phyloP scores from a whole-genome alignment of 2,888 invertebrate species.

The Microplitis manilae region DNA sequence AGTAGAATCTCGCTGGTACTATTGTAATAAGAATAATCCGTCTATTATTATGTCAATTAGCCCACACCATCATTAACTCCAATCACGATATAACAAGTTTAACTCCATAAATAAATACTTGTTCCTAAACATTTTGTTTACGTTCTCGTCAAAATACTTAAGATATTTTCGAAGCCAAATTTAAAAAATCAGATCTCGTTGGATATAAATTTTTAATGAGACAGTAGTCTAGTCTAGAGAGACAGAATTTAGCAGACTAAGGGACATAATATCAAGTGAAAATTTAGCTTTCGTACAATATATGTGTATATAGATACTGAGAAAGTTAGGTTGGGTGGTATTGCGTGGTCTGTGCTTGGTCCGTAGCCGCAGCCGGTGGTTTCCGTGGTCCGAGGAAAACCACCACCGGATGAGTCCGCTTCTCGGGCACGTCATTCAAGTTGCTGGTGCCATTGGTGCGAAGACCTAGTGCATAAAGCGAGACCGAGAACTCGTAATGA shows the following conservation, averaged over 20 bases:
- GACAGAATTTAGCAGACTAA: no score
- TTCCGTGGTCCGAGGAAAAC: constrained; percentile 67
- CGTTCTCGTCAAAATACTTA: no score
- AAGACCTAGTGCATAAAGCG: neutral
- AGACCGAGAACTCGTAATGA: constrained; percentile 9
- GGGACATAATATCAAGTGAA: no score
- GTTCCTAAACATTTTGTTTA: neutral
- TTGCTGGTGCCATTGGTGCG: constrained; percentile 1
- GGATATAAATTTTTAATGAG: no score
- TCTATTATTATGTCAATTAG: constrained; percentile 5
- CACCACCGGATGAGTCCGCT: constrained; percentile 48
- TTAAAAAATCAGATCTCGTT: no score
- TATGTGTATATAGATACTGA: neutral
- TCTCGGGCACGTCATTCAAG: constrained; percentile 7
- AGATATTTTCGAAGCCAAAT: neutral
- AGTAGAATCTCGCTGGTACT: neutral
- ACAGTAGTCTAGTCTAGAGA: no score
- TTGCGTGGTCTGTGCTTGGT: constrained; percentile 62
- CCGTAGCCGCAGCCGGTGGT: constrained; percentile 67
- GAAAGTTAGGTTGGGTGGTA: constrained; percentile 44
- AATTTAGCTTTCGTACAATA: no score
- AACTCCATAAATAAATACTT: neutral
- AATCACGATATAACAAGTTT: no score
- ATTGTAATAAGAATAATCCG: neutral
- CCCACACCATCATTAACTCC: neutral